phyloP scores from a whole-genome alignment of 2,888 invertebrate species.

The Callinectes sapidus region DNA sequence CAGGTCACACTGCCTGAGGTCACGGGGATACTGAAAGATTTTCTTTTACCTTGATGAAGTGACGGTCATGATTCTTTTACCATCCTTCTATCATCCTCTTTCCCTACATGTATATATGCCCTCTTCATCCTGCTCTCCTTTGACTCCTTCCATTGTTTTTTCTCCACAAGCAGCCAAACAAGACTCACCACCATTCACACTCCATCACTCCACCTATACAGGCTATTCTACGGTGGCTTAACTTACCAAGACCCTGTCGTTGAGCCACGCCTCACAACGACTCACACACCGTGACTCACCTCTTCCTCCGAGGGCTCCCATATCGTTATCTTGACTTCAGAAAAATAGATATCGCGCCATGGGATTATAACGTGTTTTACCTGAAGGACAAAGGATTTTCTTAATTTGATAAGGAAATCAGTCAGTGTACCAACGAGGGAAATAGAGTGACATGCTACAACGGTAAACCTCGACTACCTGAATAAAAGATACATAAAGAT shows the following conservation, averaged over 20 bases:
- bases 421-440: background rate
- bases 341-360: slow-evolving; percentile 7
- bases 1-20: background rate
- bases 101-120: background rate
- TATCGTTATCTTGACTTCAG: background rate
- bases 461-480: too few species aligned
- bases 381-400: background rate
- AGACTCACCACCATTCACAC: background rate
- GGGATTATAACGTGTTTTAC: background rate
- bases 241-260: background rate
- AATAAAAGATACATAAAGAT: too few species aligned
- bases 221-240: background rate
- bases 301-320: background rate
- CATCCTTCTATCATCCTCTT: background rate
- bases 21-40: background rate
- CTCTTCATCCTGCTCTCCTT: background rate
- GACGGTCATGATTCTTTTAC: background rate
- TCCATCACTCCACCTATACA: background rate
- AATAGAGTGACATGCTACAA: too few species aligned
- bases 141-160: background rate
- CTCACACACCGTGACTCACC: background rate
- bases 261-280: background rate
- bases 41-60: background rate
- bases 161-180: background rate
- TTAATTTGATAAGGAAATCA: background rate